Evolutionary conservation across 2,888 invertebrate species (phyloP).

Genomic region (Pemphredon lugubris): DNA sequence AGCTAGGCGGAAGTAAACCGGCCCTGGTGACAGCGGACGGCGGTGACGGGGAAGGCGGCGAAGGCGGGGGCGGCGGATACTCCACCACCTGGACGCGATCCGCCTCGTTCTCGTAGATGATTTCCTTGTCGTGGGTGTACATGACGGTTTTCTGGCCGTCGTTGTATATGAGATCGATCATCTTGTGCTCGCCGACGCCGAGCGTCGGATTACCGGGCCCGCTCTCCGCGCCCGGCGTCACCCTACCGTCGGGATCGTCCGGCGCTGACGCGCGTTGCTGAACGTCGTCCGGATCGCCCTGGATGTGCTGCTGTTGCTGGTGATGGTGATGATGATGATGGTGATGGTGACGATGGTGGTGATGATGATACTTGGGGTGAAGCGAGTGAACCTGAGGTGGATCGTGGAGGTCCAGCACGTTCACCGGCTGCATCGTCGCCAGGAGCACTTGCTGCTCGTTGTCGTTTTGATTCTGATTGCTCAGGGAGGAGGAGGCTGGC

Average conservation of each 20-base stretch:
- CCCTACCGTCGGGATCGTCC: slow-evolving; percentile 73
- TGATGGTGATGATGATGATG: slow-evolving; percentile 81
- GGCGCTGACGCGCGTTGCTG: slow-evolving; percentile 67
- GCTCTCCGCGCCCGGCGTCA: slow-evolving; percentile 81
- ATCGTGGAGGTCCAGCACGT: slow-evolving; percentile 88
- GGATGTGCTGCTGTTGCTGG: slow-evolving; percentile 69
- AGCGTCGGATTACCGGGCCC: slow-evolving; percentile 82
- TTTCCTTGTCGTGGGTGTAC: slow-evolving; percentile 91
- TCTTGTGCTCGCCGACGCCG: slow-evolving; percentile 85
- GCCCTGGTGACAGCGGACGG: slow-evolving; percentile 82
- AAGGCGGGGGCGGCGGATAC: slow-evolving; percentile 78
- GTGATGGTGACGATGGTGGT: slow-evolving; percentile 83
- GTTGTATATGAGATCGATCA: slow-evolving; percentile 92
- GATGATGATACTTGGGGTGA: slow-evolving; percentile 82
- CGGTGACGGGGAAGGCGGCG: slow-evolving; percentile 80
- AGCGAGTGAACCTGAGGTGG: slow-evolving; percentile 84
- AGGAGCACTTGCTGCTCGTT: slow-evolving; percentile 82
- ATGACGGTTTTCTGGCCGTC: slow-evolving; percentile 93
- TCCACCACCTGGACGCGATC: slow-evolving; percentile 81
- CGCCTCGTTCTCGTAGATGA: slow-evolving; percentile 90
- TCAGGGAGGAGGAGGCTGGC: slow-evolving; percentile 79
- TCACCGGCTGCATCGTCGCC: slow-evolving; percentile 94
- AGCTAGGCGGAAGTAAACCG: slow-evolving; percentile 82
- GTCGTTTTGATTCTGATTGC: slow-evolving; percentile 79
- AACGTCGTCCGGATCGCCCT: slow-evolving; percentile 80